Evolutionary conservation across 2,797 vertebrate genomes (phyloP), one percentile per base, ranked within the genome.

Genomic region (Myotis myotis): DNA sequence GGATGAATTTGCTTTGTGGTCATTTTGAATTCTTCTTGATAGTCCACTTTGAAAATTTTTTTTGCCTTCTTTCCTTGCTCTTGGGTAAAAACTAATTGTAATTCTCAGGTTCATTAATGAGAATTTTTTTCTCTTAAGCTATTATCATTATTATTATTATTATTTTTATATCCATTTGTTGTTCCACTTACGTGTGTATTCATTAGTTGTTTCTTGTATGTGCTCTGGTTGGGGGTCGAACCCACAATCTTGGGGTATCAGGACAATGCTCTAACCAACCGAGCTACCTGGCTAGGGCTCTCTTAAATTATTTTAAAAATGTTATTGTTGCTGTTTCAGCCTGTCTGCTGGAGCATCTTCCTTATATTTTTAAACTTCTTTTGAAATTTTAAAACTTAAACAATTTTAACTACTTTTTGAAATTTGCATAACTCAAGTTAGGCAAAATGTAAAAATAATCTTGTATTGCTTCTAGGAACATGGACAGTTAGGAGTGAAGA

Each of bases 21-120:
- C 44, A 87, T 91, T 96, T 95, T 53, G 78, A 90, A 86, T 87
- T 15, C 10, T 75, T 81, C 38, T 91, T 81, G 75, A 68, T 82
- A 91, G 60, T 82, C 38, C 60, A 51, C 33, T 74, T 82, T 82
- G 70, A 87, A 91, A 68, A 93, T 85, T 47, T 49, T 41, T 82
- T 72, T 75, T 57, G 30, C 44, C 30, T 57, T 51, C 33, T 80
- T 72, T 94, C 38, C 33, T 80, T 95, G 75, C 75, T 95, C 0
- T 57, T 90, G 74, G 33, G 41, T 68, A 11, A 83, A 88, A 80
- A 89, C 30, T 41, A 82, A 33, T 79, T 87, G 16, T 94, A 60
- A 94, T 30, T 66, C 11, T 85, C 86, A 89, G 71, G 33, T 76
- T 93, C 78, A 80, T 86, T 97, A 89, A 82, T 93, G 70, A 83